These are phyloP conservation scores for Stegodyphus dumicola DNA, from an alignment of 1,140 invertebrate genomes.

Conservation along the genomic window DNA sequence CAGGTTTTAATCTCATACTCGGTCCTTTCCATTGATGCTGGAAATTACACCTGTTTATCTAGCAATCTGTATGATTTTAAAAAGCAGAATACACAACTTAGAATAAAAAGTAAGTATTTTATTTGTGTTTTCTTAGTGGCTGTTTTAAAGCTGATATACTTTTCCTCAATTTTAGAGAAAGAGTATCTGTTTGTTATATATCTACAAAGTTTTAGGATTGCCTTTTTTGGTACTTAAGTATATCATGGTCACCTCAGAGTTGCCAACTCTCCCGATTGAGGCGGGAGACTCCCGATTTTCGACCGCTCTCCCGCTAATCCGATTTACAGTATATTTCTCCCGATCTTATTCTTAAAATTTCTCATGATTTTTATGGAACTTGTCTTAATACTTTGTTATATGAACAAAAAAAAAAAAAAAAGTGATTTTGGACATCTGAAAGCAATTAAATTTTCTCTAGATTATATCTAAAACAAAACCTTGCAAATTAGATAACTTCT, in stretches of 20 bases:
- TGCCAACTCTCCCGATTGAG: too few species aligned
- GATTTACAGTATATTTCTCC: too few species aligned
- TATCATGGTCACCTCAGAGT: background rate
- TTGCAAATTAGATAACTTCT: too few species aligned
- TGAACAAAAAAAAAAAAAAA: too few species aligned
- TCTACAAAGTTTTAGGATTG: background rate
- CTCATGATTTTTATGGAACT: too few species aligned
- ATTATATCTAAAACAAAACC: too few species aligned
- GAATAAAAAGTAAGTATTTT: conserved; percentile 45
- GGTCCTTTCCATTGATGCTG: conserved; percentile 36
- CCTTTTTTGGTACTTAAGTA: background rate
- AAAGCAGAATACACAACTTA: conserved; percentile 17
- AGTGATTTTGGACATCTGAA: too few species aligned
- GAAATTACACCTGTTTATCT: conserved; percentile 60
- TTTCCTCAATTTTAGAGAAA: background rate
- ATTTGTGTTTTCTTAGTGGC: background rate
- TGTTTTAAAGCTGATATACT: background rate
- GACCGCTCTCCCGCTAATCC: too few species aligned
- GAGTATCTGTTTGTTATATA: background rate
- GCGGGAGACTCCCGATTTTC: too few species aligned
- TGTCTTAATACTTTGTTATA: too few species aligned
- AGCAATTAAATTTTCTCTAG: too few species aligned
- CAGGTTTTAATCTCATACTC: conserved; percentile 27
- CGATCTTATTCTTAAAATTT: too few species aligned
- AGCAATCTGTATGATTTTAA: conserved; percentile 30